Conservation (phyloP, 2,888 invertebrate genomes). For the Pyrrhia umbra region DNA sequence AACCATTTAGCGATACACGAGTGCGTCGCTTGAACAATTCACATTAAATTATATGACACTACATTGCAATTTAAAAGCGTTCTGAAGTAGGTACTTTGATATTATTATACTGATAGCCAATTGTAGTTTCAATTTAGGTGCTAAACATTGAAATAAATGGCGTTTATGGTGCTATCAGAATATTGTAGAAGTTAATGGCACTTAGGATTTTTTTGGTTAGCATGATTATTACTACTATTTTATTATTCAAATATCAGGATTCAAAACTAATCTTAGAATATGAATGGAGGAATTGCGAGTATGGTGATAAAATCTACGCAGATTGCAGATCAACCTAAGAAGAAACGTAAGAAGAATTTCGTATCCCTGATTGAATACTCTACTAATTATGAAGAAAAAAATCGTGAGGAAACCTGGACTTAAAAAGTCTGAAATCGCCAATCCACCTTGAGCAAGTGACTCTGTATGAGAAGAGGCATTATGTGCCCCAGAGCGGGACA, state of each 20-base stretch:
- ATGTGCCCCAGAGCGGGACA: no score
- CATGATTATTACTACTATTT: neutral
- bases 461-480: no score
- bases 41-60: slow-evolving; percentile 51
- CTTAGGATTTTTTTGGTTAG: no score
- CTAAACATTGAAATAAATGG: slow-evolving; percentile 6
- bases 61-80: slow-evolving; percentile 32
- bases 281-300: neutral
- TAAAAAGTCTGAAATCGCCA: no score
- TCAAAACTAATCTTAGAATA: neutral
- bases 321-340: no score
- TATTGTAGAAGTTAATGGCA: neutral
- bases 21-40: slow-evolving; percentile 39
- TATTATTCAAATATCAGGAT: neutral
- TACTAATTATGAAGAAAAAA: no score
- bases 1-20: slow-evolving; percentile 48
- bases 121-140: slow-evolving; percentile 17
- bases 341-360: no score
- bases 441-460: no score
- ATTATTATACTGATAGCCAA: slow-evolving; percentile 21
- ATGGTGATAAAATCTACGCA: no score
- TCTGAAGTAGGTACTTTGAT: slow-evolving; percentile 11
- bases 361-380: no score
- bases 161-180: neutral
- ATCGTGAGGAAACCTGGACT: no score